These are phyloP conservation scores for Rhagophthalmus giganteus DNA, from an alignment of 2,888 invertebrate species.

Conservation along the genomic window DNA sequence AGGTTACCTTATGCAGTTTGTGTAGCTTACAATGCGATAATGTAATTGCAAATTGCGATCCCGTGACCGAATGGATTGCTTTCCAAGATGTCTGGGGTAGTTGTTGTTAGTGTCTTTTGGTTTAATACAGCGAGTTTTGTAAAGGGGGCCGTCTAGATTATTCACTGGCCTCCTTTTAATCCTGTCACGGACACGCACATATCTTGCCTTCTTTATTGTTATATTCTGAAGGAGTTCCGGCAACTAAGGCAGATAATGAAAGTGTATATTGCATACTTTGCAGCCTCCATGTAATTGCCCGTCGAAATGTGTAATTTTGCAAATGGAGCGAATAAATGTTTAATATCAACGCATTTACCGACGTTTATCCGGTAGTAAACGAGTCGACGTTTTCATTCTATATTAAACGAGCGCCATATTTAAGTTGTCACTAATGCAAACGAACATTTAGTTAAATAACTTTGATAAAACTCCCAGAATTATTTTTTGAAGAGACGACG, in stretches of 20 bases:
- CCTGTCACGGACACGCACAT: conserved; percentile 35
- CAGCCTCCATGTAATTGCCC: conserved; percentile 39
- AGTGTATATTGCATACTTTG: conserved; percentile 40
- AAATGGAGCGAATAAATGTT: conserved; percentile 42
- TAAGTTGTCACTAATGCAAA: conserved; percentile 19
- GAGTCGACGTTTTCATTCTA: conserved; percentile 34
- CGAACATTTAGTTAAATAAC: conserved; percentile 24
- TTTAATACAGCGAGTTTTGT: conserved; percentile 22
- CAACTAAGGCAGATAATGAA: conserved; percentile 37
- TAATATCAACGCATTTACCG: conserved; percentile 37
- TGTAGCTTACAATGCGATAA: too few relatives aligned
- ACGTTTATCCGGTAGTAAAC: conserved; percentile 37
- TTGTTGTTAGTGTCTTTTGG: conserved; percentile 1
- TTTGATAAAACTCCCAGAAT: conserved; percentile 17
- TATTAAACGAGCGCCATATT: conserved; percentile 23
- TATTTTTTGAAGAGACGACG: conserved; percentile 23
- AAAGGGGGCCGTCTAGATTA: conserved; percentile 26
- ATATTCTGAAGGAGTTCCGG: conserved; percentile 32
- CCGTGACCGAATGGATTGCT: too few relatives aligned
- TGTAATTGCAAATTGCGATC: too few relatives aligned
- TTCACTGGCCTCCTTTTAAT: conserved; percentile 27
- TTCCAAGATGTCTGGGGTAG: too few relatives aligned
- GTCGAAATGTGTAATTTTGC: conserved; percentile 41
- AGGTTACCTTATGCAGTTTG: too few relatives aligned
- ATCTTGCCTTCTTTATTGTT: conserved; percentile 40